Evolutionary conservation across 2,888 invertebrate species (phyloP), one percentile per base, ranked within the genome.

Genomic region (Galerucella nymphaeae): DNA sequence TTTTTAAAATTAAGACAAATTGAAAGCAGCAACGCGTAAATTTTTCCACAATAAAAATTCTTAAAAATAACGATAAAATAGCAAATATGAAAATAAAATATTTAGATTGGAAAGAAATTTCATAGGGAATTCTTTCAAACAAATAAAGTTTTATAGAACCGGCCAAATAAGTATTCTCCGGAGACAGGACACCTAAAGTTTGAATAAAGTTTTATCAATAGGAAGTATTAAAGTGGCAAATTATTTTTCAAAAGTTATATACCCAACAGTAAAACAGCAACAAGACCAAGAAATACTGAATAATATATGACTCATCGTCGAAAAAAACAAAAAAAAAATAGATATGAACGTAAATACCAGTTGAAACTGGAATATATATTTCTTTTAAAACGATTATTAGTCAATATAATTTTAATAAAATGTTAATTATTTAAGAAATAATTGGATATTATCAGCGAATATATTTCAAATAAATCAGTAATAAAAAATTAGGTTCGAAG

Each of bases 201-300:
- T 18, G 16, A 8, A 53, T 53, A 18, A 18, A 58, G 30, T 58
- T 58, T 14, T 30, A 58, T 58, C 58, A 58, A 30, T 58, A 30
- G 58, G 30, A 58, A 58, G 13, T 30, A 58, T 58, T 13, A 58
- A 23, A 58, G 30, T 58, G 58, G 58, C 53, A 53, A 53, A 53
- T 53, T 16, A 53, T 53, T 53, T 48, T 53, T 9, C 16, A 50
- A 50, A 50, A 50, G 50, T n/a, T 50, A 50, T 50, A n/a, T 50
- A 8, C 5, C n/a, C 50, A 53, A 53, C n/a, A 16, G 18, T 16
- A 53, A 53, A n/a, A 53, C 53, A 53, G 9, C 53, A 48, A 14
- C 30, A 30, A 6, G 30, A n/a, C n/a, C 14, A 48, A 48, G n/a
- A 48, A 48, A 48, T n/a, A 48, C 5, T 48, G 48, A 45, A 45